Evolutionary conservation across 2,797 vertebrate species (phyloP).

Genomic region (Morus bassanus): DNA sequence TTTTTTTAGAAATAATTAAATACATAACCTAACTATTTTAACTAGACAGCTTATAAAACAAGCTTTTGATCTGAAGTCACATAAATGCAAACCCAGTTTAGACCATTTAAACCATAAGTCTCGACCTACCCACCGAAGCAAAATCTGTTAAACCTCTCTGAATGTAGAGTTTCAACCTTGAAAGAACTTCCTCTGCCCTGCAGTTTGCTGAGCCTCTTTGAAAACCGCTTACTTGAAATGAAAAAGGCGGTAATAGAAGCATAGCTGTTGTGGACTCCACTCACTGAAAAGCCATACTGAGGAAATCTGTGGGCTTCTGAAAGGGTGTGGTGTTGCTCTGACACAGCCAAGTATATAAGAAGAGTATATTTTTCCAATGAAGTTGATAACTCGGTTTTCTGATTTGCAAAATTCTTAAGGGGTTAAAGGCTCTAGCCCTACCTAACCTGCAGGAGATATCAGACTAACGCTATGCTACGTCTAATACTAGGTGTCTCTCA

Average conservation of each 20-base stretch:
- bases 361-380: not conserved
- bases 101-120: not conserved
- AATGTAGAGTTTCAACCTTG: not conserved
- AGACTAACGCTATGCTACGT: rapidly evolving
- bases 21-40: not conserved
- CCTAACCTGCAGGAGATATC: not conserved
- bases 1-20: not conserved
- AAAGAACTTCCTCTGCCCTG: not conserved
- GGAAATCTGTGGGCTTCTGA: not conserved
- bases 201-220: not conserved
- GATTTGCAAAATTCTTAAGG: not conserved
- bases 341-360: not conserved
- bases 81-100: not conserved
- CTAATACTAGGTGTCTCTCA: not conserved
- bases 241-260: not conserved
- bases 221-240: not conserved
- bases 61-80: not conserved
- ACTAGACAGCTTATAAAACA: not conserved
- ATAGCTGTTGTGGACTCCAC: not conserved
- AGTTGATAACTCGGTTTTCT: not conserved
- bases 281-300: not conserved
- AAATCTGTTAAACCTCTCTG: not conserved
- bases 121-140: not conserved
- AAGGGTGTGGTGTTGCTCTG: not conserved
- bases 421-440: not conserved